Base-by-base conservation (phyloP, 2,113 vertebrate species). In the Bubo scandiacus region DNA sequence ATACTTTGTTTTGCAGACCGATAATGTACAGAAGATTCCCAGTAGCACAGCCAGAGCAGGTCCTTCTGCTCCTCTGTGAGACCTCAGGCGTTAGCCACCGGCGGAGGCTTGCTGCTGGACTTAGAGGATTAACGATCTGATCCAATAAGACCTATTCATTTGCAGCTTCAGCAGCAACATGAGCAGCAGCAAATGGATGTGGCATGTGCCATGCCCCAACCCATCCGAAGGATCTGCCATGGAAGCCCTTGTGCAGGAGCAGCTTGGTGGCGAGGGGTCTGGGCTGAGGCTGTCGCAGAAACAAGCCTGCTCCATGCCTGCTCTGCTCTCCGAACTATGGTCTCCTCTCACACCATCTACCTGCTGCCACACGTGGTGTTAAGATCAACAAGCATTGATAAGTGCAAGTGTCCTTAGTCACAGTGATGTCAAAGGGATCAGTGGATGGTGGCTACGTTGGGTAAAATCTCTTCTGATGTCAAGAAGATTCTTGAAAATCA, bases 301-400 rank as follows among this genome's bases (percentile, higher is more conserved):
- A 63, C 4, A 22, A 59, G 25, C 30, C 43, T 25, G 20, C 14
- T 77, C 29, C 14, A 8, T 2, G 4, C 32, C 45, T 11, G 22
- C 12, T 32, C 2, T 1, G 4, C 84, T 80, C 42, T 55, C 30
- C 36, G 21, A 8, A 18, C n/a, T 2, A 0, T 8, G 43, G 15
- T 68, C 63, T 36, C 17, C n/a, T 83, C 65, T 40, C 13, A 51
- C 17, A 58, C 19, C 36, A 40, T 5, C 38, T 43, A 59, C 43
- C 11, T 84, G 26, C 49, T 70, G 23, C 36, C 54, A 34, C 3
- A 3, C 2, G 0, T 13, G 11, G 3, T 16, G 67, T 29, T 65
- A 38, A n/a, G 27, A 49, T 61, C 43, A 89, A 51, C 22, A 49
- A 42, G 42, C 10, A 55, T 2, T 7, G 27, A 22, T 15, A 52